Evolutionary conservation across 2,113 vertebrate species (phyloP), one percentile per base, ranked within the genome.

Genomic region (Dascyllus trimaculatus): DNA sequence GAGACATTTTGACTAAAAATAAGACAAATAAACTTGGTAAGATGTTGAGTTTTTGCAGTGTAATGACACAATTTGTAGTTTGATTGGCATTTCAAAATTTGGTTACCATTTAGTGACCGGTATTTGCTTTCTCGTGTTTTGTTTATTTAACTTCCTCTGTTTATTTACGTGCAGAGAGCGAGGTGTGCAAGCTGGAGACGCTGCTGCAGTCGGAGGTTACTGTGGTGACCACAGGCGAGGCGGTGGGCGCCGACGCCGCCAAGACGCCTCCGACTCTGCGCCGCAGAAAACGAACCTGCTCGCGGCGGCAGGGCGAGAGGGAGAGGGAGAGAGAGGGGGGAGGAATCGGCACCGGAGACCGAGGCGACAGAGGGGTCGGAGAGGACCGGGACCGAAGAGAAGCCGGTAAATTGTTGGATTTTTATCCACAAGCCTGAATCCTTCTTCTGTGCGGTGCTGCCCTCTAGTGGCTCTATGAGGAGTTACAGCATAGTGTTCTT

Each of bases 121-220:
- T 9, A 35, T 35, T 35, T 35, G 7, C 8, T 10, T n/a, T 26
- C 3, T 18, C 21, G 3, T 9, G 32, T 35, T 35, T 0, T 45
- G 19, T 11, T 2, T 26, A 2, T 32, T 52, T 63, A 8, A 40
- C 49, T 56, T 7, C 2, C 32, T n/a, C 32, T n/a, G 1, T 49
- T 10, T 60, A 0, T 59, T 11, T 5, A 7, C 40, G 3, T 43
- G 1, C 91, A 97, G 96, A 97, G 87, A 91, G 93, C 21, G 96
- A 97, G 51, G 94, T 98, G n/a, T 90, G 90, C 76, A 96, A 96
- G 81, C 90, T 96, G 0, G 96, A 97, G 89, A 96, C 96, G 1
- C 89, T 95, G 70, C 90, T 95, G 22, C 94, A 96, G 77, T 80
- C 96, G 0, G 96, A 97, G 56, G 96, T 96, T 19, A 71, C 96